Evolutionary conservation across 2,888 invertebrate species (phyloP).

Genomic region (Coremacera marginata): DNA sequence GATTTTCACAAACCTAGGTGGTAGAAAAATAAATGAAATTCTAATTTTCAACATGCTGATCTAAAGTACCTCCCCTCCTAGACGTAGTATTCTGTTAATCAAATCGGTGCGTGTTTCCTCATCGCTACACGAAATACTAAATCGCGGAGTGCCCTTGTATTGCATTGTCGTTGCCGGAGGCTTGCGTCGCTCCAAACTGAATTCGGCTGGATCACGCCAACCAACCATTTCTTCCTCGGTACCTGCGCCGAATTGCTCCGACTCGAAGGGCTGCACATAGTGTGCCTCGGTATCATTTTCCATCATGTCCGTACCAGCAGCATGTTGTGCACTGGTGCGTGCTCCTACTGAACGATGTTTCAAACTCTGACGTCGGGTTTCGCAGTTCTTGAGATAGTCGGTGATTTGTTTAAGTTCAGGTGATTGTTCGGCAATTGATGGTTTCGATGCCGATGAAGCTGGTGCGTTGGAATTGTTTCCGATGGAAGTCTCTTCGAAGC

Average conservation of each 20-base stretch:
- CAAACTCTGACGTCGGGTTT: conserved; percentile 59
- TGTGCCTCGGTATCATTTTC: conserved; percentile 53
- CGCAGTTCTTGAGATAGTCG: conserved; percentile 63
- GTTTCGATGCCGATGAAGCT: not conserved
- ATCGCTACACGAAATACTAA: conserved; percentile 65
- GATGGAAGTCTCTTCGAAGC: conserved; percentile 59
- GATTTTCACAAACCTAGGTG: conserved; percentile 60
- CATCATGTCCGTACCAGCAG: conserved; percentile 43
- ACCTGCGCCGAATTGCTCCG: conserved; percentile 60
- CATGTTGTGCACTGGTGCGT: conserved; percentile 21
- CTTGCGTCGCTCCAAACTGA: conserved; percentile 54
- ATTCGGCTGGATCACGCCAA: conserved; percentile 76
- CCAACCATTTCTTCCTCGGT: conserved; percentile 77
- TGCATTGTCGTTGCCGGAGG: conserved; percentile 54
- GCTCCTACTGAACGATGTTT: conserved; percentile 48
- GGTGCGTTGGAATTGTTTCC: conserved; percentile 39
- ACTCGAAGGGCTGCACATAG: conserved; percentile 62
- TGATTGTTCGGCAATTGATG: conserved; percentile 47
- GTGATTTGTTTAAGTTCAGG: conserved; percentile 64
- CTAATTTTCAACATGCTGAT: not conserved
- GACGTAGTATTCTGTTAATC: conserved; percentile 54
- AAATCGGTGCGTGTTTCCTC: conserved; percentile 57
- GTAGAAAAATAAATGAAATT: not conserved
- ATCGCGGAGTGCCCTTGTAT: conserved; percentile 60
- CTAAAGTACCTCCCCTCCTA: conserved; percentile 57